A percentile compares a stretch with the other conserved stretches of the same genome.
Evolutionary conservation across 2,797 vertebrate genomes (phyloP).

Genomic region (Enteromius mattozi): DNA sequence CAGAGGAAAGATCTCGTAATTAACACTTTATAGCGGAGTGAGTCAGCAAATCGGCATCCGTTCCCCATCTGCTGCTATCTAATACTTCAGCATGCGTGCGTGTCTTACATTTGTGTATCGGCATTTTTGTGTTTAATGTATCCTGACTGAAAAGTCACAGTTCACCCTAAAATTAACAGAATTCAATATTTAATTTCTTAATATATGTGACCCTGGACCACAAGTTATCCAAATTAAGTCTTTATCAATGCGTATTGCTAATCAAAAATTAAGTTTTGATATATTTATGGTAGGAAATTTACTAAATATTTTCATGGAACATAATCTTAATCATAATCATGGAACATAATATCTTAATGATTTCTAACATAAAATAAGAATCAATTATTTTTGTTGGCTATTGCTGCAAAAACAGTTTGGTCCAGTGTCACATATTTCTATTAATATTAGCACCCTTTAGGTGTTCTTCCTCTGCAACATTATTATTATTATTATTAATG

Average conservation of each 20-base stretch:
- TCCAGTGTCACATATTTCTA: too few relatives aligned
- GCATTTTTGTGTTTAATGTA: background rate
- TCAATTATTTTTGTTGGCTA: too few relatives aligned
- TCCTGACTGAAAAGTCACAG: background rate
- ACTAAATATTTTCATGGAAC: too few relatives aligned
- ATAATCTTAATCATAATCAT: too few relatives aligned
- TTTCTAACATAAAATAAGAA: too few relatives aligned
- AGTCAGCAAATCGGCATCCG: conserved; percentile 57
- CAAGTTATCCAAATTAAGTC: background rate
- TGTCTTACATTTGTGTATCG: background rate
- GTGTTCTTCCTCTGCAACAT: too few relatives aligned
- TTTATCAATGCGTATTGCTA: background rate
- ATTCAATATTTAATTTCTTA: too few relatives aligned
- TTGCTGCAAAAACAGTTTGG: too few relatives aligned
- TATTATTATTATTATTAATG: too few relatives aligned
- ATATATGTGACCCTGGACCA: background rate
- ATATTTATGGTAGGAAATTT: background rate
- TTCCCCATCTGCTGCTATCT: conserved; percentile 53
- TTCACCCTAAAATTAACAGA: background rate
- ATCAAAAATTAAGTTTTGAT: background rate
- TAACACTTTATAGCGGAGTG: conserved; percentile 40
- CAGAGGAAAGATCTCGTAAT: conserved; percentile 47
- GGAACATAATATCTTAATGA: too few relatives aligned
- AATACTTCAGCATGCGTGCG: conserved; percentile 30
- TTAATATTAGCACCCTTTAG: too few relatives aligned